phyloP scores from a whole-genome alignment of 2,113 vertebrate genomes.

The Balaenoptera acutorostrata region DNA sequence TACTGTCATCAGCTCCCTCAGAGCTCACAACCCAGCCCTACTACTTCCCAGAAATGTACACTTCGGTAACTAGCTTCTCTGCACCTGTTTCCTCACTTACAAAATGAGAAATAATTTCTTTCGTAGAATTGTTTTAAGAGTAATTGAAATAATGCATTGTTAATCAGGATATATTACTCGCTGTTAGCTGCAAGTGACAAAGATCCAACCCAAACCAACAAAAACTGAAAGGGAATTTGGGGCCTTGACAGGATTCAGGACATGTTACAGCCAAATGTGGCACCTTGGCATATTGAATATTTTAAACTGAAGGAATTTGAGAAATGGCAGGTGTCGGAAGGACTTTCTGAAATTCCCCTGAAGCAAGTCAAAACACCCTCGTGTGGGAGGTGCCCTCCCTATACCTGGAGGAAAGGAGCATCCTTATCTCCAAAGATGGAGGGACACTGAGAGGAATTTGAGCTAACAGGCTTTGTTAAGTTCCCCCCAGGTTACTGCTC shows the following conservation, averaged over 20 bases:
- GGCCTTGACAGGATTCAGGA: not conserved
- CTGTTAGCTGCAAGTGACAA: not conserved
- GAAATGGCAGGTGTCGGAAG: not conserved
- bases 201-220: not conserved
- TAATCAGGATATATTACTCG: not conserved
- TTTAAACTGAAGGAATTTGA: not conserved
- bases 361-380: not conserved
- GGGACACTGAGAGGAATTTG: not conserved
- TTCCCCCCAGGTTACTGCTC: not conserved
- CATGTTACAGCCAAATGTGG: not conserved
- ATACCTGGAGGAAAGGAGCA: not conserved
- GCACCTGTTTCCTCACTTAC: not conserved
- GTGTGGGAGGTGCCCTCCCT: not conserved
- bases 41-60: not conserved
- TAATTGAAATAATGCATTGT: not conserved
- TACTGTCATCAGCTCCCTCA: not conserved
- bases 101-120: not conserved
- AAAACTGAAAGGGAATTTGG: not conserved
- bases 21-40: fast-evolving
- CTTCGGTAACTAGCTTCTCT: not conserved
- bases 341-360: not conserved
- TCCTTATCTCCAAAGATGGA: not conserved
- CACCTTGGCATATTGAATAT: not conserved
- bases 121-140: not conserved
- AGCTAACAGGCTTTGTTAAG: not conserved